Evolutionary conservation across 1,140 invertebrate species (phyloP), one percentile per base, ranked within the genome.

Genomic region (Bombus breviceps): DNA sequence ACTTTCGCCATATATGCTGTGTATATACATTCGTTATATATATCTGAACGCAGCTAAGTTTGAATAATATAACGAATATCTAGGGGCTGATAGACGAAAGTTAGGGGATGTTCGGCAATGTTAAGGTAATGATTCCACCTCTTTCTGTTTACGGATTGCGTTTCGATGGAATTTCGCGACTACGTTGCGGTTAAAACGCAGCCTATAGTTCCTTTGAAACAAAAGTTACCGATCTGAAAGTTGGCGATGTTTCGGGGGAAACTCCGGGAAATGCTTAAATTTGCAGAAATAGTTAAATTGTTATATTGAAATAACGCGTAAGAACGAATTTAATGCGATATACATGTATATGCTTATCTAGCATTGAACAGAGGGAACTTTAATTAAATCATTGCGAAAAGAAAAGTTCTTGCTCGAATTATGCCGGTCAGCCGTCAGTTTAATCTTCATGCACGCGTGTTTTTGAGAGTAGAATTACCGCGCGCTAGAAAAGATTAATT

Each of bases 71-170:
- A 68, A 66, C 72, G 68, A 47, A 64, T 74, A 59, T 79, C 80
- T 64, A 41, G 37, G 32, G 34, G 12, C n/a, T 59, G 78, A 47
- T 41, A 74, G 62, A 80, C 73, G 66, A 86, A 87, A 88, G 86
- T 80, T 87, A 73, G 32, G 64, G 57, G 86, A 71, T 76, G 41
- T 43, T 76, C 53, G 69, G 75, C 75, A 66, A 82, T 87, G 86
- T 87, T 88, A 88, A 88, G 87, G 87, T 71, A 53, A 53, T 76
- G 87, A 79, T 75, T 71, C 69, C 59, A 83, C 86, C 80, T 88
- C 83, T 87, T 74, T 88, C 81, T 64, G 39, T 87, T 79, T 76
- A 79, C 80, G 81, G 74, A 88, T 83, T 80, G 69, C 81, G 62
- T 62, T 59, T 69, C 62, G 69, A 82, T 79, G 62, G 53, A 64